These are phyloP conservation scores for Riparia riparia DNA, from an alignment of 2,113 vertebrate species.

Conservation along the genomic window DNA sequence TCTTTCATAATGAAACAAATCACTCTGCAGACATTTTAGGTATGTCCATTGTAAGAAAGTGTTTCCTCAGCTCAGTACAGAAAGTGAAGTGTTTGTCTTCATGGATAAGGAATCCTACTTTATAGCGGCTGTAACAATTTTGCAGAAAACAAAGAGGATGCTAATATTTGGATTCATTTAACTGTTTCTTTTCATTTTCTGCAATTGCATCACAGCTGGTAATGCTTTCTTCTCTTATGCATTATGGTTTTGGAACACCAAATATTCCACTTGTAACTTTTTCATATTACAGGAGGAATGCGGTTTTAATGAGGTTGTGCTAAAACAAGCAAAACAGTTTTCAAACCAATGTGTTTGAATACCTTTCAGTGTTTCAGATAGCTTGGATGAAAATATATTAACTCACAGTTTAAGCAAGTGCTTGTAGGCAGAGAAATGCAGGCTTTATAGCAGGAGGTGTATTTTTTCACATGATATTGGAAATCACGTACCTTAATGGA, in stretches of 20 bases:
- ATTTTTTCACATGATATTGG: background rate
- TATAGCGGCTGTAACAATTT: background rate
- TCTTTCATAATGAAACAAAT: background rate
- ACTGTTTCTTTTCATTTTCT: background rate
- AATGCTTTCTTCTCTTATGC: background rate
- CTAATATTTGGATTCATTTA: background rate
- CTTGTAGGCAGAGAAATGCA: background rate
- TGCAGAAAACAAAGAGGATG: background rate
- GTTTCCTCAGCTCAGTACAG: background rate
- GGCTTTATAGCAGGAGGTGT: background rate
- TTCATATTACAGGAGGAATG: background rate
- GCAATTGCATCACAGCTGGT: background rate
- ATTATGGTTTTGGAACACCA: background rate
- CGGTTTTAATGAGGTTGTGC: background rate
- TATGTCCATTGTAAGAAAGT: background rate
- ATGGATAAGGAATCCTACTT: background rate
- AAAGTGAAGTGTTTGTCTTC: background rate
- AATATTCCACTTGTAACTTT: background rate
- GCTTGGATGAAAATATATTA: background rate
- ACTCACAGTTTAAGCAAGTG: background rate
- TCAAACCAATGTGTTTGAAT: background rate
- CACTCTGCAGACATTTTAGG: background rate
- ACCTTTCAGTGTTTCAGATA: background rate
- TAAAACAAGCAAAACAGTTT: background rate
- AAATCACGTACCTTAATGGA: background rate